These are phyloP conservation scores for Anastrepha obliqua DNA, from an alignment of 1,140 invertebrate genomes.

Conservation along the genomic window DNA sequence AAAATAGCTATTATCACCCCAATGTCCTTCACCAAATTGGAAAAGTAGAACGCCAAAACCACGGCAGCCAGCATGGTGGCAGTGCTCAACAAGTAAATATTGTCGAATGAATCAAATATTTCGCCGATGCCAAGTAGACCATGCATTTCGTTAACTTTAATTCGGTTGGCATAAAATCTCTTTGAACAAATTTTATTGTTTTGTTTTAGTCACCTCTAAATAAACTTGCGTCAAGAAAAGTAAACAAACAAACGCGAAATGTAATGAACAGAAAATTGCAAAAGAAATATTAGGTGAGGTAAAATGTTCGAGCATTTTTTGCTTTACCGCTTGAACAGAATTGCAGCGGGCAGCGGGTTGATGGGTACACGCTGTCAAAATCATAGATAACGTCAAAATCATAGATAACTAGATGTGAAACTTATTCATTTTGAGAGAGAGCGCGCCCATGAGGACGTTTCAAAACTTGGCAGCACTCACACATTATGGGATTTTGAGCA, in stretches of 20 bases:
- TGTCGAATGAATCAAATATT: conserved; percentile 37
- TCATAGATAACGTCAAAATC: too few species aligned
- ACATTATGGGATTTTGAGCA: too few species aligned
- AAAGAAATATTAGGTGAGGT: not conserved
- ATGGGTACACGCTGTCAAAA: too few species aligned
- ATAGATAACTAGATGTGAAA: too few species aligned
- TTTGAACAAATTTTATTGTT: too few species aligned
- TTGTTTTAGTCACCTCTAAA: not conserved
- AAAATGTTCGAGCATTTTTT: too few species aligned
- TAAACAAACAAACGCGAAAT: conserved; percentile 7
- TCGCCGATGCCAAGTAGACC: not conserved
- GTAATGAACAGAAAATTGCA: not conserved
- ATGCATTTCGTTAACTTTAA: not conserved
- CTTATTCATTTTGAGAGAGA: too few species aligned
- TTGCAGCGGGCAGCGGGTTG: too few species aligned
- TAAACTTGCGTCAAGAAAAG: not conserved
- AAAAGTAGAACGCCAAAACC: conserved; percentile 66
- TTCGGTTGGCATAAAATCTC: too few species aligned
- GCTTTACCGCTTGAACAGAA: too few species aligned
- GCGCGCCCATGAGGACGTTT: too few species aligned
- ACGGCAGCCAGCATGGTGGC: conserved; percentile 67
- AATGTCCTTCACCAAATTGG: conserved; percentile 69
- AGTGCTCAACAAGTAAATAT: conserved; percentile 63
- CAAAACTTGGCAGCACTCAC: too few species aligned
- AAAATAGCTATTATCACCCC: conserved; percentile 59